Evolutionary conservation across 2,888 invertebrate species (phyloP), one percentile per base, ranked within the genome.

Genomic region (Ophion ellenae): DNA sequence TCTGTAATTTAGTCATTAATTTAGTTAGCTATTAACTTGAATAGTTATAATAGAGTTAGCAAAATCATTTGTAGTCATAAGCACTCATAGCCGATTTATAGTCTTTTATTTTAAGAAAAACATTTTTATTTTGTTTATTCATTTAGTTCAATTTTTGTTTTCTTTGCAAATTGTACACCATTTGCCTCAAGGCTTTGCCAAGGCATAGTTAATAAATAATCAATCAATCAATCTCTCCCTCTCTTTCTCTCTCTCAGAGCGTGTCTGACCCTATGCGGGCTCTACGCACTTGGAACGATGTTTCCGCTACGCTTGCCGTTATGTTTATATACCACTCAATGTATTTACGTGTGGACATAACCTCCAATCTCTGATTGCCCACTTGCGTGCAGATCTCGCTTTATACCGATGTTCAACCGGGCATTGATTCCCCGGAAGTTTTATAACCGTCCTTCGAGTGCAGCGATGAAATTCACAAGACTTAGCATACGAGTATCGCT

Each of bases 221-320:
- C n/a, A n/a, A n/a, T n/a, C n/a, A n/a, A n/a, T n/a, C n/a, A 24
- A 0, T 67, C 66, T 40, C 66, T 40, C 40, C 0, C 36, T 53
- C 53, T 59, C 14, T n/a, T 14, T n/a, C 14, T 4, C 63, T 67
- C 69, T 69, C 69, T 63, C 70, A 32, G 66, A 9, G 69, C 81
- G 69, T 78, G 81, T 85, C 81, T 82, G 75, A 78, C 78, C 45
- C 57, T 78, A 79, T 85, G 81, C 70, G 78, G 85, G 78, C 70
- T 78, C 17, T 75, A 78, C 63, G 57, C 78, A 85, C 81, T 81
- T 75, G 78, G 73, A 67, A 64, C 63, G 24, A 57, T 63, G 14
- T 82, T 78, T 69, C 73, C 28, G 61, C 63, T 63, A 69, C 63
- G 73, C 24, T 78, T 53, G 36, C 40, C 73, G 57, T 53, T 74